Evolutionary conservation across 2,113 vertebrate genomes (phyloP), one percentile per base, ranked within the genome.

Genomic region (Scartelaos histophorus): DNA sequence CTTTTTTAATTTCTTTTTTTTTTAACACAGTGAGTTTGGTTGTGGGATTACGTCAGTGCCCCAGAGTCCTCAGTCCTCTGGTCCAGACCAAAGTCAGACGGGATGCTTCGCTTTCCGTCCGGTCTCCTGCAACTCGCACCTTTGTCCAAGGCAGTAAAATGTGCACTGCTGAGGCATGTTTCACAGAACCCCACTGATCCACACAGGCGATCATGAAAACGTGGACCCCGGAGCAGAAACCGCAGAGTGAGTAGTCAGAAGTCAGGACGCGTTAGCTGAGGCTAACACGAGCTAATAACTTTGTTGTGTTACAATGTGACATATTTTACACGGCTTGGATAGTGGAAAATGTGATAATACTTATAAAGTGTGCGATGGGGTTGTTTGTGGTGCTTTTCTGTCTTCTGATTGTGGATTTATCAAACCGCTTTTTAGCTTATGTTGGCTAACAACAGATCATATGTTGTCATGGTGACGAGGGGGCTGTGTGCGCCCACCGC

Each of bases 151-250:
- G 13, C 13, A 49, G 45, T 22, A 7, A 22, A 3, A 25, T 70
- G 75, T 79, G 38, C 2, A 9, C 38, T 43, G 29, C 64, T 67
- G 25, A 15, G 2, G 5, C 15, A 90, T 92, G 91, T 80, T 89
- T 45, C 72, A 74, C n/a, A 69, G 71, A 74, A 65, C 64, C 29
- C 70, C n/a, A 81, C 34, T 38, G 21, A 64, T 82, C 1, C 67
- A 60, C 45, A 77, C 76, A 76, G 60, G 60, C 46, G 76, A 87
- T 11, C 74, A 92, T 89, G 91, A 79, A 15, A 81, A 78, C 75
- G 79, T 53, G 71, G 93, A 93, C 72, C 88, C 91, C 0, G 90
- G 90, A 73, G 90, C 90, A n/a, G 92, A 92, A 81, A 90, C 88
- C 38, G 87, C 89, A 57, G 88, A 88, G 93, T 94, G 81, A 91